These are phyloP conservation scores for Sternarchorhynchus goeldii DNA, from an alignment of 2,797 vertebrate species.

Conservation along the genomic window DNA sequence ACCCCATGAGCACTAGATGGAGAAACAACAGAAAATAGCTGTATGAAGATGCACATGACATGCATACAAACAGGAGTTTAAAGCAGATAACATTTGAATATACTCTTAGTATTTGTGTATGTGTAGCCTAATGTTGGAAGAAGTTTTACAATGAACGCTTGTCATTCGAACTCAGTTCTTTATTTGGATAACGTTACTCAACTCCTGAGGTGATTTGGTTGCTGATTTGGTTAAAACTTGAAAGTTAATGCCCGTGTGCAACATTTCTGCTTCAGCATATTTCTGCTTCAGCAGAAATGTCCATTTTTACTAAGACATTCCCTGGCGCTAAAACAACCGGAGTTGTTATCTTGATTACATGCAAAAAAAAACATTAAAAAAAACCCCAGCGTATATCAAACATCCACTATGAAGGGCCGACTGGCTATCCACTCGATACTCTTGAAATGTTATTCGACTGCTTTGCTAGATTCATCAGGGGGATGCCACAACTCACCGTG, in stretches of 20 bases:
- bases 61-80: not conserved
- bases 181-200: not conserved
- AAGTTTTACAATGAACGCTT: too few relatives aligned
- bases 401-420: not conserved
- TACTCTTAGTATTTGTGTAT: not conserved
- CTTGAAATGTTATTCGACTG: not conserved
- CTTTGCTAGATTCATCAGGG: not conserved
- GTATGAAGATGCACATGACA: not conserved
- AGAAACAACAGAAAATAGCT: slow-evolving; percentile 14
- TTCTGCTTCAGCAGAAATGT: not conserved
- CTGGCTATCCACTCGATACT: not conserved
- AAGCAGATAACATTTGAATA: not conserved
- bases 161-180: not conserved
- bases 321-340: too few relatives aligned
- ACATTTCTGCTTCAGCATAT: not conserved
- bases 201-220: not conserved
- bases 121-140: not conserved
- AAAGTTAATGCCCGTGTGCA: too few relatives aligned
- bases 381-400: not conserved
- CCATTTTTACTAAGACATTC: too few relatives aligned
- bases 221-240: not conserved
- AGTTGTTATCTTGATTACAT: too few relatives aligned
- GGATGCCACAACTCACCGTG: not conserved
- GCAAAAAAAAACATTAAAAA: too few relatives aligned
- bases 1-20: slow-evolving; percentile 38